Evolutionary conservation across 2,888 invertebrate species (phyloP).

Genomic region (Cephus pulcher): DNA sequence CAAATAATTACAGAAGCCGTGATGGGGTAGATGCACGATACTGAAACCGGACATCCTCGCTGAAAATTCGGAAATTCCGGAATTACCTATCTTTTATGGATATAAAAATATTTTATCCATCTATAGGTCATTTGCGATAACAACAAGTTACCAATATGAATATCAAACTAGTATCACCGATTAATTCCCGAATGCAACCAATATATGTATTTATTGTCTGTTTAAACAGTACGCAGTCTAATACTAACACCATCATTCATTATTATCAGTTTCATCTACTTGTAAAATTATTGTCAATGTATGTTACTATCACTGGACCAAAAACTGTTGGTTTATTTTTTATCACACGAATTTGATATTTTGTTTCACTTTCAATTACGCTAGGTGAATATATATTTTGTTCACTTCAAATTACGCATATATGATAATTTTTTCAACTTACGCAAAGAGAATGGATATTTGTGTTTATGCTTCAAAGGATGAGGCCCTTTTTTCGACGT

Average conservation of each 20-base stretch:
- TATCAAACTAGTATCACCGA: not conserved
- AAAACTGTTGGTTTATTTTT: too few species aligned
- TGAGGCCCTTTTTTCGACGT: slow-evolving; percentile 5
- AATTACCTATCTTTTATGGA: not conserved
- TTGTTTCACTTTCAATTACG: too few species aligned
- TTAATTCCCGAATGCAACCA: not conserved
- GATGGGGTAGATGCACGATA: slow-evolving; percentile 48
- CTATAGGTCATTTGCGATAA: not conserved
- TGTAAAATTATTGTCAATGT: not conserved
- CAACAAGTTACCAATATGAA: not conserved
- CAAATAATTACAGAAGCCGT: slow-evolving; percentile 43
- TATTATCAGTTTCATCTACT: not conserved
- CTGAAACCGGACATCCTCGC: slow-evolving; percentile 47
- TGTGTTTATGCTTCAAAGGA: not conserved
- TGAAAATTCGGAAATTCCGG: slow-evolving; percentile 35
- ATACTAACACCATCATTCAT: not conserved
- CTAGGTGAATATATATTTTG: too few species aligned
- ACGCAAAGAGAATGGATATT: not conserved
- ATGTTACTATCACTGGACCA: too few species aligned
- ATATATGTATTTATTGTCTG: not conserved
- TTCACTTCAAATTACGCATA: too few species aligned
- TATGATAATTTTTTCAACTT: not conserved
- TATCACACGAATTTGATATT: too few species aligned
- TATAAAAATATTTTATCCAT: not conserved
- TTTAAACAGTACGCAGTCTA: not conserved